phyloP scores from a whole-genome alignment of 2,797 vertebrate genomes.

The Sebastes steindachneri region DNA sequence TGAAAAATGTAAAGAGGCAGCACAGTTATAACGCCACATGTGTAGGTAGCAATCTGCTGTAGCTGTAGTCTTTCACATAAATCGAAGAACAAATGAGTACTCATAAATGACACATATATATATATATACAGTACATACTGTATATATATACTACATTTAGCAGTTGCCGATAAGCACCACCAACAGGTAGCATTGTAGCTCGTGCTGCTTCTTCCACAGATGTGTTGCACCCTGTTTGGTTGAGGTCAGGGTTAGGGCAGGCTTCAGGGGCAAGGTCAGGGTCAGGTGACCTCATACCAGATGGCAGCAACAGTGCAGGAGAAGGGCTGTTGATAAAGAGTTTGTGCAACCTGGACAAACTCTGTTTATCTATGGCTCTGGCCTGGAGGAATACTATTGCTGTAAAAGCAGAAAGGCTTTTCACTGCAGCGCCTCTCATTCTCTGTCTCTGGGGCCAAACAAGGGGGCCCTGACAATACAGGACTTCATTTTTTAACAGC shows the following conservation, averaged over 20 bases:
- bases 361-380: slow-evolving; percentile 60
- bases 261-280: slow-evolving; percentile 40
- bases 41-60: neutral
- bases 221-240: slow-evolving; percentile 95
- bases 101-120: neutral
- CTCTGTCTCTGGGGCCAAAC: slow-evolving; percentile 56
- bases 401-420: slow-evolving; percentile 51
- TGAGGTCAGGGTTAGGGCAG: slow-evolving; percentile 67
- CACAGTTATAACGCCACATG: slow-evolving; percentile 38
- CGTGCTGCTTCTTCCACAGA: slow-evolving; percentile 92
- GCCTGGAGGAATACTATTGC: slow-evolving; percentile 36
- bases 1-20: slow-evolving; percentile 56
- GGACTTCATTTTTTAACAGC: neutral
- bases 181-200: slow-evolving; percentile 55
- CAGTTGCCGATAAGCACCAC: neutral
- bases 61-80: neutral
- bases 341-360: slow-evolving; percentile 51
- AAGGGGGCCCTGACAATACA: neutral
- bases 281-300: slow-evolving; percentile 74
- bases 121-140: neutral
- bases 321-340: slow-evolving; percentile 50
- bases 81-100: neutral
- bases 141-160: neutral
- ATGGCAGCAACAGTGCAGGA: slow-evolving; percentile 62
- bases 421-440: slow-evolving; percentile 65